phyloP scores from a whole-genome alignment of 2,797 vertebrate genomes.

The Artibeus jamaicensis region DNA sequence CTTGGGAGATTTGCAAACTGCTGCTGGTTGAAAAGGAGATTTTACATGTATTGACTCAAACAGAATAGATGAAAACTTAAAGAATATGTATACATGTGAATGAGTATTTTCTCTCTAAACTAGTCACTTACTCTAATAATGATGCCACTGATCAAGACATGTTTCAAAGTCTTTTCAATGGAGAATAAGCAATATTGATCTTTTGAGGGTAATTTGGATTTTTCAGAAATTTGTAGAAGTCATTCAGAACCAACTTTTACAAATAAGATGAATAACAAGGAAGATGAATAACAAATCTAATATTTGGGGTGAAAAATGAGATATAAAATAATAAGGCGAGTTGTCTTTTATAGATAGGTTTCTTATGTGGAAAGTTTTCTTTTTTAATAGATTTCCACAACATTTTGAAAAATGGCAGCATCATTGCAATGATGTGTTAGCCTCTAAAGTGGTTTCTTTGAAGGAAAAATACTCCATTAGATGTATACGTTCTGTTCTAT shows the following conservation, averaged over 20 bases:
- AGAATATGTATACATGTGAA: slow-evolving; percentile 30
- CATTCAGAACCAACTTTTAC: neutral
- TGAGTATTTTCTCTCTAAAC: slow-evolving; percentile 65
- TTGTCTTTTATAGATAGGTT: neutral
- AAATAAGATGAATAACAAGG: neutral
- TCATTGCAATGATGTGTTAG: neutral
- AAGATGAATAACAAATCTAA: neutral
- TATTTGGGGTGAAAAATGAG: neutral
- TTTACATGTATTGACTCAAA: slow-evolving; percentile 42
- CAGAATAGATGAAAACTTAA: slow-evolving; percentile 20
- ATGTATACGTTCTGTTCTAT: slow-evolving; percentile 57
- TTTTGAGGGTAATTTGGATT: neutral
- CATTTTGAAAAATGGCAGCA: neutral
- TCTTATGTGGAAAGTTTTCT: neutral
- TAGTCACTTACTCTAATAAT: neutral
- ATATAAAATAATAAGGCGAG: neutral
- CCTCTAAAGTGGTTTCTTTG: slow-evolving; percentile 44
- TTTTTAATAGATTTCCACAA: slow-evolving; percentile 18
- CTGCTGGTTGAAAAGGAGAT: neutral
- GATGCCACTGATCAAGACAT: neutral
- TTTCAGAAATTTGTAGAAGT: slow-evolving; percentile 1
- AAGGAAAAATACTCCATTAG: slow-evolving; percentile 63
- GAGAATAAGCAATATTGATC: neutral
- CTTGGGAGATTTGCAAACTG: slow-evolving; percentile 25
- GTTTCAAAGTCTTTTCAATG: slow-evolving; percentile 10